A percentile compares a stretch with the other conserved stretches of the same genome.
phyloP scores from a whole-genome alignment of 2,113 vertebrate genomes.

The Physeter macrocephalus region DNA sequence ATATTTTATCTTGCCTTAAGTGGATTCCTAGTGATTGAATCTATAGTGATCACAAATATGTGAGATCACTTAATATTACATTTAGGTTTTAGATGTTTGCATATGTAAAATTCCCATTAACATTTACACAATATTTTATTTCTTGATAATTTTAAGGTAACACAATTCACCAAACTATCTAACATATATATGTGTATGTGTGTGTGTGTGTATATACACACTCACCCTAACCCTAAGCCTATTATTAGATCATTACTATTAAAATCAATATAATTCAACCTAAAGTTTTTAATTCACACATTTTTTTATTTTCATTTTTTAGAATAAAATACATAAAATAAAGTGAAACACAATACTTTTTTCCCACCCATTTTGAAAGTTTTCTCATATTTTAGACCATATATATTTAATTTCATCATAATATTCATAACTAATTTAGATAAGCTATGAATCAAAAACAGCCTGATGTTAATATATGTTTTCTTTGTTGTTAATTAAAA shows the following conservation, averaged over 20 bases:
- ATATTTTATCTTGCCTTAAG: neutral
- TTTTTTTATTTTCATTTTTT: neutral
- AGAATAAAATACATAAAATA: neutral
- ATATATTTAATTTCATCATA: neutral
- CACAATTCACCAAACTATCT: neutral
- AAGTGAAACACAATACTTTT: neutral
- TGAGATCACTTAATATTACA: neutral
- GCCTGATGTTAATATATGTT: neutral
- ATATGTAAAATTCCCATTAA: neutral
- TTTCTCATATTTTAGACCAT: neutral
- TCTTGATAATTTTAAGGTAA: neutral
- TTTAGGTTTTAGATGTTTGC: neutral
- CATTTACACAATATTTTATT: neutral
- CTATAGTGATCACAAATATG: neutral
- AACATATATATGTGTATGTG: neutral
- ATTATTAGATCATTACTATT: neutral
- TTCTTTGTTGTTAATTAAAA: conserved; percentile 41
- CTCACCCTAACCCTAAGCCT: neutral
- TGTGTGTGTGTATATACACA: neutral
- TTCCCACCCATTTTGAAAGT: neutral
- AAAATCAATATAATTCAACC: neutral
- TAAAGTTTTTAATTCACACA: neutral
- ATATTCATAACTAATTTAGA: neutral
- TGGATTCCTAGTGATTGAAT: neutral
- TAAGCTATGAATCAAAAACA: conserved; percentile 26